Evolutionary conservation across 2,888 invertebrate species (phyloP).

Genomic region (Anthoptus insignis): DNA sequence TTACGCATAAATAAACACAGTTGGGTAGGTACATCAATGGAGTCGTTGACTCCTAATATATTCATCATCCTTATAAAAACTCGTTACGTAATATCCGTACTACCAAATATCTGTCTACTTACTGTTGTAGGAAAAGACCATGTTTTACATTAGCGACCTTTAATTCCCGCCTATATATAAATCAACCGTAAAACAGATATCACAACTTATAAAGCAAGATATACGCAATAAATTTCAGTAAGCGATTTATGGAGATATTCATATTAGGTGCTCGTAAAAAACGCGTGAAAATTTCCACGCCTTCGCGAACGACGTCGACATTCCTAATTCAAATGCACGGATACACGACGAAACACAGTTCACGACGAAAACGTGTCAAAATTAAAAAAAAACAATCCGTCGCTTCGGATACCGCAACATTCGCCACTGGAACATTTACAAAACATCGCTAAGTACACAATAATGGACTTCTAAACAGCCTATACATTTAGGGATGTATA

Average conservation of each 20-base stretch:
- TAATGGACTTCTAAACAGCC: constrained; percentile 71
- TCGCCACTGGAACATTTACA: constrained; percentile 60
- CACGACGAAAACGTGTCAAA: constrained; percentile 16
- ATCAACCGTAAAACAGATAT: constrained; percentile 10
- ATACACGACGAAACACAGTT: not conserved
- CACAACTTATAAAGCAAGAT: constrained; percentile 18
- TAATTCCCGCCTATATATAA: not conserved
- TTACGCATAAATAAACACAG: constrained; percentile 31
- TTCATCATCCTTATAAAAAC: constrained; percentile 14
- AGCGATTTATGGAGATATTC: constrained; percentile 30
- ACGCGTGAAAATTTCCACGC: constrained; percentile 31
- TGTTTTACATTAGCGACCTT: not conserved
- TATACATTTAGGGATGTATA: constrained; percentile 47
- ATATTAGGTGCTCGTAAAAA: constrained; percentile 35
- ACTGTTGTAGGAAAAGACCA: not conserved
- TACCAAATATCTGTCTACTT: too few species aligned
- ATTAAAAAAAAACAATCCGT: constrained; percentile 36
- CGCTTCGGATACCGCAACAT: constrained; percentile 41
- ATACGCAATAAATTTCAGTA: constrained; percentile 29
- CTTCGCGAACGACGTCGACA: constrained; percentile 11
- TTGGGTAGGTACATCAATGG: constrained; percentile 18
- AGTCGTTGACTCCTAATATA: constrained; percentile 34
- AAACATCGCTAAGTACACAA: constrained; percentile 69
- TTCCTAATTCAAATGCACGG: constrained; percentile 20
- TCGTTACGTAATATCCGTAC: too few species aligned